Evolutionary conservation across 2,888 invertebrate genomes (phyloP).

Genomic region (Eulithis testata): DNA sequence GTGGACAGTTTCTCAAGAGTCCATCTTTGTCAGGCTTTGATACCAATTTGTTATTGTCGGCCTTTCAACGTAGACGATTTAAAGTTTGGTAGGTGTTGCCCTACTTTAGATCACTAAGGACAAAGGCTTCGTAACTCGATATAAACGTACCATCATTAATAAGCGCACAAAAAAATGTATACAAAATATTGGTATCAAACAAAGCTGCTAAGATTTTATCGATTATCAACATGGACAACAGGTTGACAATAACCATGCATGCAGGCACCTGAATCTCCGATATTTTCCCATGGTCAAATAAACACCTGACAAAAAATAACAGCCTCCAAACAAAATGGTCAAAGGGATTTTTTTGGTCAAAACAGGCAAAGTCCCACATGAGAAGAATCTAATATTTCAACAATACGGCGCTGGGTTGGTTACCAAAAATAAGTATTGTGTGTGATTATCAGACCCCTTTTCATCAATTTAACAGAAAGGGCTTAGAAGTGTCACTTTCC

Average conservation of each 20-base stretch:
- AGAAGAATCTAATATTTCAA: slow-evolving; percentile 72
- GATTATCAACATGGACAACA: slow-evolving; percentile 58
- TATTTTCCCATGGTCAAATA: slow-evolving; percentile 85
- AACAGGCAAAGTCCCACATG: slow-evolving; percentile 74
- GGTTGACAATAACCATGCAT: slow-evolving; percentile 72
- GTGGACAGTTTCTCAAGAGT: slow-evolving; percentile 83
- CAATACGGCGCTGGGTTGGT: slow-evolving; percentile 73
- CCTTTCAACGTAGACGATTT: slow-evolving; percentile 79
- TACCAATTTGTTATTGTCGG: slow-evolving; percentile 83
- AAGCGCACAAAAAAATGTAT: slow-evolving; percentile 41
- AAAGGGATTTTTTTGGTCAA: slow-evolving; percentile 76
- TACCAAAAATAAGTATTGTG: slow-evolving; percentile 79
- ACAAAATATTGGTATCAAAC: slow-evolving; percentile 51
- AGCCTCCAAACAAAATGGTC: slow-evolving; percentile 79
- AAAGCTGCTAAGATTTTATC: slow-evolving; percentile 68
- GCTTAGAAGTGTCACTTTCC: slow-evolving; percentile 80
- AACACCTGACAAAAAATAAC: slow-evolving; percentile 80
- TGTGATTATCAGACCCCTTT: slow-evolving; percentile 75
- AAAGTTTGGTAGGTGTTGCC: slow-evolving; percentile 78
- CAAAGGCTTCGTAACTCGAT: slow-evolving; percentile 33
- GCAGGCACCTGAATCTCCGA: slow-evolving; percentile 78
- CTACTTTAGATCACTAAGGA: slow-evolving; percentile 61
- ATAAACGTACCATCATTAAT: slow-evolving; percentile 43
- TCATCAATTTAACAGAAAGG: slow-evolving; percentile 80
- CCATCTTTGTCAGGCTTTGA: slow-evolving; percentile 84